phyloP scores from a whole-genome alignment of 2,888 invertebrate species.

The Thereva nobilitata region DNA sequence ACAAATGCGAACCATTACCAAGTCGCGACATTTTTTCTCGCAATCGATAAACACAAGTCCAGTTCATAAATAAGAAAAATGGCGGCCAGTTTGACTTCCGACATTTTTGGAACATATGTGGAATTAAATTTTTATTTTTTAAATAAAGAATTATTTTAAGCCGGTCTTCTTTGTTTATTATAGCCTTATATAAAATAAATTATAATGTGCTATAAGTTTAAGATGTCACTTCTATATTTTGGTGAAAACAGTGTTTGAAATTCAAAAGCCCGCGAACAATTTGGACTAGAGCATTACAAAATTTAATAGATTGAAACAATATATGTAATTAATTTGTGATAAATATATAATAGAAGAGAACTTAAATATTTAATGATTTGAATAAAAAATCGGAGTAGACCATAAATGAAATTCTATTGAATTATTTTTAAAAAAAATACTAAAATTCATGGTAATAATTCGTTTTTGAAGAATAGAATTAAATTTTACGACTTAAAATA shows the following conservation, averaged over 20 bases:
- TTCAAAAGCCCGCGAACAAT: slow-evolving; percentile 37
- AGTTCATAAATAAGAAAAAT: too few species aligned
- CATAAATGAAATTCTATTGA: too few species aligned
- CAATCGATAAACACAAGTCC: slow-evolving; percentile 17
- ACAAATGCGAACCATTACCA: background rate
- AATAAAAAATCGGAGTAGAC: too few species aligned
- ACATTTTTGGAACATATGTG: slow-evolving; percentile 31
- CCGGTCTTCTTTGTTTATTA: slow-evolving; percentile 19
- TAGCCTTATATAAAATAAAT: background rate
- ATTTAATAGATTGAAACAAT: background rate
- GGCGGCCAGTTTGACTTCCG: slow-evolving; percentile 3
- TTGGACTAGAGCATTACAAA: slow-evolving; percentile 11
- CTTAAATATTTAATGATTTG: too few species aligned
- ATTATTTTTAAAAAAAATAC: too few species aligned
- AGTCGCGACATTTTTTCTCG: background rate
- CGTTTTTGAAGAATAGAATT: too few species aligned
- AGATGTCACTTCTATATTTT: slow-evolving; percentile 6
- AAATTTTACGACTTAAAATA: too few species aligned
- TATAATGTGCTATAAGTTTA: background rate
- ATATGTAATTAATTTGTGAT: too few species aligned
- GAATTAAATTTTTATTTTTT: slow-evolving; percentile 10
- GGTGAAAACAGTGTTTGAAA: background rate
- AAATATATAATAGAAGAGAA: too few species aligned
- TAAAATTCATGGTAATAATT: too few species aligned
- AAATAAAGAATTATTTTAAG: slow-evolving; percentile 27